These are phyloP conservation scores for Oscheius myriophilus DNA, from an alignment of 2,888 invertebrate species.

Conservation along the genomic window DNA sequence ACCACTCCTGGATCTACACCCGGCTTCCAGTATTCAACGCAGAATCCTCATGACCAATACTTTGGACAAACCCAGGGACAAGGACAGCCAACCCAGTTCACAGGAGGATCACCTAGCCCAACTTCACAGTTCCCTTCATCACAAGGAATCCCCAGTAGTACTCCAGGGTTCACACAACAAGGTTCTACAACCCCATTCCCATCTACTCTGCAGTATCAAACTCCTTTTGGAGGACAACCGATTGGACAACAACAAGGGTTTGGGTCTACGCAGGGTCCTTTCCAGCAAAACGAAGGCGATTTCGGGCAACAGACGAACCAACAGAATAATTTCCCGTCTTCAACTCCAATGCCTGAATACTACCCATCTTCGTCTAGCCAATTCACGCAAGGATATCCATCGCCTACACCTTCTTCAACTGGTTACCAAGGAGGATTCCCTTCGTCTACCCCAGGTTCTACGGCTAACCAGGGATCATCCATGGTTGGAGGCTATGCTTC, in stretches of 20 bases:
- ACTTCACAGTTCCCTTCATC: not conserved
- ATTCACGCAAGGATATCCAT: conserved; percentile 13
- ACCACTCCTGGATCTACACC: conserved; percentile 6
- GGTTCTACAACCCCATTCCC: too few species aligned
- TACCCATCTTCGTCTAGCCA: not conserved
- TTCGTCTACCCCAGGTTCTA: conserved; percentile 3
- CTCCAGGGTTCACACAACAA: not conserved
- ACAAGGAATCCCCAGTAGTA: conserved; percentile 2
- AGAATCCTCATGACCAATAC: conserved; percentile 16
- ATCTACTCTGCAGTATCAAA: too few species aligned
- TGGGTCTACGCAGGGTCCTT: too few species aligned
- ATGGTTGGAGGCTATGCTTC: not conserved
- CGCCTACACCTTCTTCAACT: conserved; percentile 4
- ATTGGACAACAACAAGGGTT: too few species aligned
- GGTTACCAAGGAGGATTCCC: not conserved
- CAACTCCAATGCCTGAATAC: not conserved
- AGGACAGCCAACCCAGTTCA: not conserved
- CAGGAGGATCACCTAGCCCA: not conserved
- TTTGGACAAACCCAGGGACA: conserved; percentile 4
- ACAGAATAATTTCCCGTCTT: not conserved
- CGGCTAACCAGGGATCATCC: not conserved
- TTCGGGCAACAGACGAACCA: not conserved
- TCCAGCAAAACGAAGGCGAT: too few species aligned
- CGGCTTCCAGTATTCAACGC: conserved; percentile 22
- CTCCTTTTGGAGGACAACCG: too few species aligned